Percentiles rank a stretch among this genome's conserved stretches.
phyloP scores from a whole-genome alignment of 2,888 invertebrate species.

The Dasysyrphus tricinctus region DNA sequence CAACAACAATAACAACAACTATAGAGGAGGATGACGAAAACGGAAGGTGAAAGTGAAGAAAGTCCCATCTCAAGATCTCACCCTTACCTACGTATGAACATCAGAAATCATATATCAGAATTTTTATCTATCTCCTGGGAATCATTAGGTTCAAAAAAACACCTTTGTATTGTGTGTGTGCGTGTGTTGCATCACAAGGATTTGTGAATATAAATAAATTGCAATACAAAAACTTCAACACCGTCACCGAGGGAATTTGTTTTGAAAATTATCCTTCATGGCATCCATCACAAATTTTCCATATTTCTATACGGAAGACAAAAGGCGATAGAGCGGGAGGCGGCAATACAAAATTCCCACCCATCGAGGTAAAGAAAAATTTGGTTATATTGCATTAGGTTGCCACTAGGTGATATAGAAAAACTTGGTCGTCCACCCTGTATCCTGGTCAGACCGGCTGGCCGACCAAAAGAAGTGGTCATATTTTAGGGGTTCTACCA shows the following conservation, averaged over 20 bases:
- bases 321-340: conserved; percentile 47
- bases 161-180: conserved; percentile 50
- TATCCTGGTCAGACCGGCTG: too few species aligned
- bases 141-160: conserved; percentile 46
- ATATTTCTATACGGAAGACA: conserved; percentile 36
- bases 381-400: too few species aligned
- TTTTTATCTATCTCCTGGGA: conserved; percentile 51
- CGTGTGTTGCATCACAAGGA: not conserved
- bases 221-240: conserved; percentile 48
- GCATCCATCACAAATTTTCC: conserved; percentile 69
- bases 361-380: too few species aligned
- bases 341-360: too few species aligned
- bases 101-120: conserved; percentile 29
- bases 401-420: too few species aligned
- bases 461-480: too few species aligned
- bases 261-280: conserved; percentile 53
- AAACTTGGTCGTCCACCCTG: too few species aligned
- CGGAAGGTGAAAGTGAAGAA: conserved; percentile 57
- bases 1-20: not conserved
- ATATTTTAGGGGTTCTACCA: too few species aligned
- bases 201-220: conserved; percentile 57
- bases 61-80: conserved; percentile 55
- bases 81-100: conserved; percentile 32
- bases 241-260: conserved; percentile 7
- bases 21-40: not conserved